Evolutionary conservation across 2,888 invertebrate species (phyloP).

Genomic region (Pimpla rufipes): DNA sequence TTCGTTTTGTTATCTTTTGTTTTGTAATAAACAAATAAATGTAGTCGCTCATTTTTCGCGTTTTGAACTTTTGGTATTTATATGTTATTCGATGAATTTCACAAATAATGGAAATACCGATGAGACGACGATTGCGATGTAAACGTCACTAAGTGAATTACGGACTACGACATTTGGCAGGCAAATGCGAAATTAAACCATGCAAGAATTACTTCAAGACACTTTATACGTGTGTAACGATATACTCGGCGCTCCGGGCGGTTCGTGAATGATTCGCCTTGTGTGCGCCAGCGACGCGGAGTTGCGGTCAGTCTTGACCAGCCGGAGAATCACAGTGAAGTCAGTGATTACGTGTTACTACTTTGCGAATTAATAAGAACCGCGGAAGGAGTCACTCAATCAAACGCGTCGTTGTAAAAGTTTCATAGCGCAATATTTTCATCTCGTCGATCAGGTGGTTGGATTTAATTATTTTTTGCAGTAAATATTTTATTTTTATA

Average conservation of each 20-base stretch:
- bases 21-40: neutral
- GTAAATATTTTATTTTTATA: neutral
- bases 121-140: slow-evolving; percentile 26
- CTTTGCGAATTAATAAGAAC: slow-evolving; percentile 52
- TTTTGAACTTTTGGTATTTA: neutral
- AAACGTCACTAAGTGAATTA: slow-evolving; percentile 38
- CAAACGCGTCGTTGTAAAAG: slow-evolving; percentile 31
- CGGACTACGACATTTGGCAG: neutral
- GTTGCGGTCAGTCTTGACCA: slow-evolving; percentile 37
- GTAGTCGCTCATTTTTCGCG: neutral
- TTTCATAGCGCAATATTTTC: slow-evolving; percentile 23
- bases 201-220: slow-evolving; percentile 17
- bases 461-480: neutral
- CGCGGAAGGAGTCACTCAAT: slow-evolving; percentile 56
- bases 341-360: slow-evolving; percentile 49
- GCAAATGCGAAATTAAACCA: slow-evolving; percentile 11
- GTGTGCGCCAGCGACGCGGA: slow-evolving; percentile 39
- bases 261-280: slow-evolving; percentile 65
- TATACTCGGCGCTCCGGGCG: neutral
- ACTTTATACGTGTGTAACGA: slow-evolving; percentile 17
- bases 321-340: slow-evolving; percentile 29
- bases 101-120: neutral
- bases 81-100: neutral
- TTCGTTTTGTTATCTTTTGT: neutral
- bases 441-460: neutral